Percentiles rank a stretch among this genome's conserved stretches.
Conservation (phyloP, 2,797 vertebrate species). For the Phaenicophaeus curvirostris region DNA sequence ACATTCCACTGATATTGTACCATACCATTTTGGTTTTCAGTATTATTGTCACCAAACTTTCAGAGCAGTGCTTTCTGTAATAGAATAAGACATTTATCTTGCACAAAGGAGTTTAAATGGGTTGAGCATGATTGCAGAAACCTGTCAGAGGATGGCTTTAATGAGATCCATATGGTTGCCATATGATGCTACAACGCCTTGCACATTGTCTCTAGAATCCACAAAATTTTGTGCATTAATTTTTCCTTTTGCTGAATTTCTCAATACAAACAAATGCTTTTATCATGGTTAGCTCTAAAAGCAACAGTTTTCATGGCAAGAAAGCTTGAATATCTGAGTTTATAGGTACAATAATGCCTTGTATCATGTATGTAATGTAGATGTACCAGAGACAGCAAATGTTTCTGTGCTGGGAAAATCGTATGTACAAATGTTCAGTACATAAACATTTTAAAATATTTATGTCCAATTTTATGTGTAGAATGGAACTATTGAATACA, state of each 20-base stretch:
- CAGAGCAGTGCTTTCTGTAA: not conserved
- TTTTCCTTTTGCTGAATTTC: not conserved
- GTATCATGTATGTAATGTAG: not conserved
- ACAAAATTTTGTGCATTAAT: not conserved
- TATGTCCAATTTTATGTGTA: not conserved
- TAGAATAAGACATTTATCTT: constrained; percentile 2
- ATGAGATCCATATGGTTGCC: constrained; percentile 16
- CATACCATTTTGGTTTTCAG: not conserved
- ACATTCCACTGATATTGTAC: not conserved
- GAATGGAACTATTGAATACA: not conserved
- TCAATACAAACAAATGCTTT: constrained; percentile 8
- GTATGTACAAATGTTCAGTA: not conserved
- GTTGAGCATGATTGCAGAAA: not conserved
- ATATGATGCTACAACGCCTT: not conserved
- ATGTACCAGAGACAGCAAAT: not conserved
- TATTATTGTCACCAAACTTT: not conserved
- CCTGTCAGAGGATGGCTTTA: constrained; percentile 22
- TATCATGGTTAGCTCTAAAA: not conserved
- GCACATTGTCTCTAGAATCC: not conserved
- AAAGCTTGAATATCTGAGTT: not conserved
- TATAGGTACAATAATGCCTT: not conserved
- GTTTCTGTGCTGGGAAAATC: not conserved
- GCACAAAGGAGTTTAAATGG: constrained; percentile 22
- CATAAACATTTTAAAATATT: not conserved
- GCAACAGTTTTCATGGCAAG: not conserved